These are phyloP conservation scores for Cuculus canorus DNA, from an alignment of 2,797 vertebrate genomes.

Conservation along the genomic window DNA sequence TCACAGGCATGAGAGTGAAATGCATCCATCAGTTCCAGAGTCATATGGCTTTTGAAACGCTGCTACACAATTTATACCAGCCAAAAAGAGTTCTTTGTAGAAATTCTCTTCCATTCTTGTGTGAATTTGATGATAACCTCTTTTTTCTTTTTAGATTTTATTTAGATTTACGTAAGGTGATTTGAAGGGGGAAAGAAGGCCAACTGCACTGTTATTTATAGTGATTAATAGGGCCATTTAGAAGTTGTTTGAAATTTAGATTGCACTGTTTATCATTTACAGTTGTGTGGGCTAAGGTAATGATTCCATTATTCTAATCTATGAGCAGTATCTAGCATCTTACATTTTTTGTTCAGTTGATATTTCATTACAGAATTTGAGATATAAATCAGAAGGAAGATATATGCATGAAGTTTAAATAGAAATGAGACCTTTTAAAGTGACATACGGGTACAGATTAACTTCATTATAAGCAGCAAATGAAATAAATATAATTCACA, in stretches of 20 bases:
- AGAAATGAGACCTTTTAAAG: conserved; percentile 75
- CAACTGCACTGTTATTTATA: conserved; percentile 71
- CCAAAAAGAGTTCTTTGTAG: background rate
- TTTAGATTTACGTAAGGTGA: conserved; percentile 71
- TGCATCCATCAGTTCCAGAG: background rate
- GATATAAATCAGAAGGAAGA: conserved; percentile 72
- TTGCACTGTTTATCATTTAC: conserved; percentile 84
- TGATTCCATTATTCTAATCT: conserved; percentile 82
- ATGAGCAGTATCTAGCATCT: conserved; percentile 66
- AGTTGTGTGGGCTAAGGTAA: conserved; percentile 79
- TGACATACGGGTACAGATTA: conserved; percentile 73
- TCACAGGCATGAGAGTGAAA: conserved; percentile 28
- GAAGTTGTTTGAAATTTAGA: conserved; percentile 78
- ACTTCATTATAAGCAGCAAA: conserved; percentile 73
- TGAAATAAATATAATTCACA: conserved; percentile 74
- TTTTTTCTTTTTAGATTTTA: conserved; percentile 62
- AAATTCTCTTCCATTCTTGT: conserved; percentile 18
- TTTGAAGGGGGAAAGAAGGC: conserved; percentile 70
- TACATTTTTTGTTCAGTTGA: conserved; percentile 72
- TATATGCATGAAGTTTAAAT: conserved; percentile 69
- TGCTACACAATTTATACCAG: background rate
- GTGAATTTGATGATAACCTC: conserved; percentile 29
- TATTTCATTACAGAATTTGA: conserved; percentile 72
- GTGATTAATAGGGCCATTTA: conserved; percentile 83
- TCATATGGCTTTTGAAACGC: background rate